Percentiles rank a stretch among this genome's conserved stretches.
These are phyloP conservation scores for Odocoileus virginianus DNA, from an alignment of 2,113 vertebrate genomes.

Conservation along the genomic window DNA sequence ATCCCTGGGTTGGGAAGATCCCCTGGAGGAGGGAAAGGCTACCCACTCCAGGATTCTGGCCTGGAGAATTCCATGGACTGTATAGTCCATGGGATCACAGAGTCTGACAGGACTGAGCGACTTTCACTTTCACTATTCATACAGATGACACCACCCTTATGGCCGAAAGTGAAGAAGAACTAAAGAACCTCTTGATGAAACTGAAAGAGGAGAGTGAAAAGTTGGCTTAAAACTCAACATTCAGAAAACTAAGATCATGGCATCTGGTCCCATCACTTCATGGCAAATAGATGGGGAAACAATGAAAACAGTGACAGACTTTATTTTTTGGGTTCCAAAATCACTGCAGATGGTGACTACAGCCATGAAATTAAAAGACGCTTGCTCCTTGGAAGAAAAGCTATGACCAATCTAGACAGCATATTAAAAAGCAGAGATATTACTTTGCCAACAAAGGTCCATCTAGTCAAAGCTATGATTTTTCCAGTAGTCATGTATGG, in stretches of 20 bases:
- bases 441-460: neutral
- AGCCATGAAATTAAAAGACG: neutral
- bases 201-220: neutral
- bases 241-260: neutral
- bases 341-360: neutral
- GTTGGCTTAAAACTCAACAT: neutral
- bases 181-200: neutral
- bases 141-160: neutral
- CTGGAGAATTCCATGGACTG: neutral
- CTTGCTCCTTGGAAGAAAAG: neutral
- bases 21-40: neutral
- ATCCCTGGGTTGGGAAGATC: neutral
- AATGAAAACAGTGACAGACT: neutral
- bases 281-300: neutral
- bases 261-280: neutral
- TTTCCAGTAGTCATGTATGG: neutral
- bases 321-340: neutral
- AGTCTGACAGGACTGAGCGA: neutral
- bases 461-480: neutral
- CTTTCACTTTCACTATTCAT: neutral
- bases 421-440: neutral
- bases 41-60: neutral
- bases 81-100: neutral
- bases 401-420: neutral
- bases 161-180: neutral